phyloP scores from a whole-genome alignment of 2,113 vertebrate genomes.

The Syngnathus typhle region DNA sequence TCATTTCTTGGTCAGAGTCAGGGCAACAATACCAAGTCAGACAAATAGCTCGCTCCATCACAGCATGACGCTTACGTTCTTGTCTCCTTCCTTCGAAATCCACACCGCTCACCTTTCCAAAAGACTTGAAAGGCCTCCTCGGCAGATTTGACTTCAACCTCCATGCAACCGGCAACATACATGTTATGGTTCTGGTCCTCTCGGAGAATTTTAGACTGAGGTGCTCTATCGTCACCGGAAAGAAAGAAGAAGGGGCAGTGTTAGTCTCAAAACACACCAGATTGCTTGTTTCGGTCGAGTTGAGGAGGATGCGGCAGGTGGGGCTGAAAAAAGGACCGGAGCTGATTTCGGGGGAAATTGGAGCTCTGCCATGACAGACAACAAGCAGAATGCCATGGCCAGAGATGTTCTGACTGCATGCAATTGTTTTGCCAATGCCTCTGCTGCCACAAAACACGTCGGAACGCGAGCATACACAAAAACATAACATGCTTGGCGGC shows the following conservation, averaged over 20 bases:
- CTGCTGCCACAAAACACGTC: background rate
- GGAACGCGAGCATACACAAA: background rate
- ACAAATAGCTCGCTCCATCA: constrained; percentile 65
- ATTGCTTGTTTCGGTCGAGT: background rate
- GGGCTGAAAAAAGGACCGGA: constrained; percentile 15
- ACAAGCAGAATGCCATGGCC: constrained; percentile 17
- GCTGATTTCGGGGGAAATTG: constrained; percentile 10
- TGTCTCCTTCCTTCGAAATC: background rate
- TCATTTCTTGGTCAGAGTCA: constrained; percentile 68
- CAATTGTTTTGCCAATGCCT: background rate
- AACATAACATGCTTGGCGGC: background rate
- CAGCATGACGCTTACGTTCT: constrained; percentile 15
- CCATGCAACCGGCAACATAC: constrained; percentile 91
- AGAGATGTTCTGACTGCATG: background rate
- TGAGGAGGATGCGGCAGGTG: background rate
- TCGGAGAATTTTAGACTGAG: constrained; percentile 86
- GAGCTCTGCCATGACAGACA: constrained; percentile 23
- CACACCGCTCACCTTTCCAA: constrained; percentile 80
- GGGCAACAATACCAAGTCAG: constrained; percentile 69
- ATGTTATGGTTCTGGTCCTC: constrained; percentile 98
- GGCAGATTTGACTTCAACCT: constrained; percentile 91
- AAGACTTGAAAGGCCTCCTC: constrained; percentile 96
- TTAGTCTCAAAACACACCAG: background rate
- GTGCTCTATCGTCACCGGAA: constrained; percentile 72
- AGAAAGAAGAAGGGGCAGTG: background rate